phyloP scores from a whole-genome alignment of 1,140 invertebrate genomes.

The Piezodorus guildinii region DNA sequence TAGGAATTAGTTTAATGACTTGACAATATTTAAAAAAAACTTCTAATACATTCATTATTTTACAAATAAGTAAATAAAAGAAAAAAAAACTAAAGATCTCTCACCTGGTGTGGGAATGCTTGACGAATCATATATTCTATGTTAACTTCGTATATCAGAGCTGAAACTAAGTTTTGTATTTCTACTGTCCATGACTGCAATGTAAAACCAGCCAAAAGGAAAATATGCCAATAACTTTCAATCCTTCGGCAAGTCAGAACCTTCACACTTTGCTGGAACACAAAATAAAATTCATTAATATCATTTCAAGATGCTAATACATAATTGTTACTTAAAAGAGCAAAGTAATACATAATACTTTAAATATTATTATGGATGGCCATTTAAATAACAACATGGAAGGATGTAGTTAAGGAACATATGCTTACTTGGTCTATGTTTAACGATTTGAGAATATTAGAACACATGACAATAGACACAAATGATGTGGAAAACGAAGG shows the following conservation, averaged over 20 bases:
- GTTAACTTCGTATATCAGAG: neutral
- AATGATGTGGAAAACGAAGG: too few species aligned
- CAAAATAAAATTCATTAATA: conserved; percentile 7
- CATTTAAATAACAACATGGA: too few species aligned
- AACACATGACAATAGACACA: too few species aligned
- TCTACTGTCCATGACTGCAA: conserved; percentile 8
- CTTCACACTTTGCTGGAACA: conserved; percentile 12
- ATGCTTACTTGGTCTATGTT: too few species aligned
- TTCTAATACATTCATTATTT: too few species aligned
- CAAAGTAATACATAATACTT: too few species aligned
- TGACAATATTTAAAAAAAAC: too few species aligned
- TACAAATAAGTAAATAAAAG: too few species aligned
- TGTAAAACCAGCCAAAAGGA: conserved; percentile 14
- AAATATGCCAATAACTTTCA: conserved; percentile 12
- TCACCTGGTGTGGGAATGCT: neutral
- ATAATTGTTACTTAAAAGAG: neutral
- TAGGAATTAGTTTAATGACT: too few species aligned
- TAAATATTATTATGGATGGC: too few species aligned
- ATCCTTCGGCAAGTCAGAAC: neutral
- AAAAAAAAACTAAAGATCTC: neutral
- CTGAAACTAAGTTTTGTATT: neutral
- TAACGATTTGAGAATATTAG: too few species aligned
- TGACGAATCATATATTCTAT: neutral
- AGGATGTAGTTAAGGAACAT: too few species aligned
- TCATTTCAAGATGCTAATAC: neutral